Percentiles rank a stretch among this genome's conserved stretches.
Evolutionary conservation across 2,888 invertebrate genomes (phyloP).

Genomic region (Smittia sp.): DNA sequence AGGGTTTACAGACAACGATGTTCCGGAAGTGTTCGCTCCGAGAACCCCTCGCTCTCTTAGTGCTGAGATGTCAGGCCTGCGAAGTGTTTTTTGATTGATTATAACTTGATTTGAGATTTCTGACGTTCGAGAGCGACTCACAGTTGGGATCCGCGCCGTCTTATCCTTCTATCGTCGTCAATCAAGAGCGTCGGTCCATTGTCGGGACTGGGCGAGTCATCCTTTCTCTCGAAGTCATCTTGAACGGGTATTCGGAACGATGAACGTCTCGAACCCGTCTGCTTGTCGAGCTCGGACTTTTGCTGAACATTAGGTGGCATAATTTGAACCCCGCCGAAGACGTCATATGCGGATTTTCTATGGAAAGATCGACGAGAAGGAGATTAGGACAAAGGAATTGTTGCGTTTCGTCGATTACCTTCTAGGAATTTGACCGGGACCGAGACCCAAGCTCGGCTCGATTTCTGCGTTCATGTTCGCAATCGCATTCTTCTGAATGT

Average conservation of each 20-base stretch:
- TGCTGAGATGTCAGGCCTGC: constrained; percentile 72
- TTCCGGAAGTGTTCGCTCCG: constrained; percentile 47
- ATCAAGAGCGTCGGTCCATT: constrained; percentile 60
- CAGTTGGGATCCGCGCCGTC: constrained; percentile 79
- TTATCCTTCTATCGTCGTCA: constrained; percentile 71
- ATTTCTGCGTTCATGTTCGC: constrained; percentile 47
- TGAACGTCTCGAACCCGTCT: constrained; percentile 58
- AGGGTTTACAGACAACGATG: constrained; percentile 48
- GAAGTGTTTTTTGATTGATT: background rate
- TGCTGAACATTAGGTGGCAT: constrained; percentile 42
- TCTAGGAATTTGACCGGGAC: constrained; percentile 72
- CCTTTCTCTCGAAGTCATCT: constrained; percentile 54
- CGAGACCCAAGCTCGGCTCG: constrained; percentile 58
- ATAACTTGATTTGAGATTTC: constrained; percentile 14
- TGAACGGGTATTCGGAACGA: constrained; percentile 62
- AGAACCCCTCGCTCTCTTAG: constrained; percentile 59
- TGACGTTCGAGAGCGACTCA: constrained; percentile 56
- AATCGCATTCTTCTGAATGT: constrained; percentile 56
- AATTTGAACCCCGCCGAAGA: constrained; percentile 59
- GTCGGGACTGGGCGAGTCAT: constrained; percentile 58
- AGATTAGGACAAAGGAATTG: background rate
- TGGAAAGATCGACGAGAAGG: constrained; percentile 18
- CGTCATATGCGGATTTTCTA: constrained; percentile 80
- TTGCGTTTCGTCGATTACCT: constrained; percentile 53
- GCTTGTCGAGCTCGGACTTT: constrained; percentile 44